phyloP scores from a whole-genome alignment of 2,797 vertebrate genomes.

The Distichodus sexfasciatus region DNA sequence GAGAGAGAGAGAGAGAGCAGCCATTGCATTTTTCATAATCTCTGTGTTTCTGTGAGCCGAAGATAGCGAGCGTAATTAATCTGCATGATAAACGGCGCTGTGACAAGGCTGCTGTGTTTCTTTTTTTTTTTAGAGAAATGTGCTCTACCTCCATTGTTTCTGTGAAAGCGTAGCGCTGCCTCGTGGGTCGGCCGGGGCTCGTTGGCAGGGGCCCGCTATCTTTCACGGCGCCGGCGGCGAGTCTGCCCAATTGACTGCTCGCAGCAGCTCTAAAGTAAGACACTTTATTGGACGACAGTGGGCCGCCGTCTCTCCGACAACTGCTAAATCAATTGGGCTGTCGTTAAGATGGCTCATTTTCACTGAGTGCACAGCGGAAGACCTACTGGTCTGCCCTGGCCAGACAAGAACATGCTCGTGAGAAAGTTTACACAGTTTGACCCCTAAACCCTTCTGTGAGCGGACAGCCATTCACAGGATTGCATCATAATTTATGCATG shows the following conservation, averaged over 20 bases:
- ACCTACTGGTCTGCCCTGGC: background rate
- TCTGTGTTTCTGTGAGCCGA: slow-evolving; percentile 73
- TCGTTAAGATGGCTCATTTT: slow-evolving; percentile 72
- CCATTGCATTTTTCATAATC: slow-evolving; percentile 75
- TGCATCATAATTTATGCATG: background rate
- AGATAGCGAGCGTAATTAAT: slow-evolving; percentile 81
- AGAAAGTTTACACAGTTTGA: background rate
- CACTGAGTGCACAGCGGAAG: slow-evolving; percentile 62
- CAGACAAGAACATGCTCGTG: background rate
- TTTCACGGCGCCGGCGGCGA: background rate
- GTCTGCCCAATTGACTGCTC: slow-evolving; percentile 12
- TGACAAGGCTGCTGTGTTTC: slow-evolving; percentile 53
- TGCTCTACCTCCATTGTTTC: slow-evolving; percentile 25
- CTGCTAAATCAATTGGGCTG: slow-evolving; percentile 72
- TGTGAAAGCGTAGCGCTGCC: slow-evolving; percentile 8
- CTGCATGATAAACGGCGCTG: slow-evolving; percentile 68
- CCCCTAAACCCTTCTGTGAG: background rate
- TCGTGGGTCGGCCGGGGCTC: background rate
- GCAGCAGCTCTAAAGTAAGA: slow-evolving; percentile 6
- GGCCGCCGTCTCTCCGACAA: slow-evolving; percentile 63
- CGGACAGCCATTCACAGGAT: background rate
- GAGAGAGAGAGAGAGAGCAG: slow-evolving; percentile 56
- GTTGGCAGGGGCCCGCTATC: background rate
- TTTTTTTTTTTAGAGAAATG: slow-evolving; percentile 43
- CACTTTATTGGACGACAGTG: slow-evolving; percentile 77